phyloP scores from a whole-genome alignment of 2,888 invertebrate genomes.

The Drosophila nigricruria region DNA sequence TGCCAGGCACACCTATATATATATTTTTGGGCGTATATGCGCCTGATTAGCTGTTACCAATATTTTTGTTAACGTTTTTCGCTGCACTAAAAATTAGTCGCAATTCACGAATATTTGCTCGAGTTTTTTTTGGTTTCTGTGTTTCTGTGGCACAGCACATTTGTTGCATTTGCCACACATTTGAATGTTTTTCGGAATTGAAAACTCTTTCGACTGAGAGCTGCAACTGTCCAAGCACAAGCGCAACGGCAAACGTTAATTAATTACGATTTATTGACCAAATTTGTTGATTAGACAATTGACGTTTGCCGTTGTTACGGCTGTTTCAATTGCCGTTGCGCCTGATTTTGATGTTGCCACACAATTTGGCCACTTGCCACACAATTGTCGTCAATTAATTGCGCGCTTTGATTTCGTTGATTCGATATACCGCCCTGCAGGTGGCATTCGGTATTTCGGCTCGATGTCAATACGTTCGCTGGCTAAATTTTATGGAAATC shows the following conservation, averaged over 20 bases:
- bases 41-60: constrained; percentile 67
- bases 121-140: constrained; percentile 17
- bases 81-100: constrained; percentile 73
- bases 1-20: constrained; percentile 70
- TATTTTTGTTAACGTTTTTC: constrained; percentile 56
- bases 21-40: constrained; percentile 52
- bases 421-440: constrained; percentile 77
- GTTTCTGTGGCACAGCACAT: constrained; percentile 13
- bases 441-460: constrained; percentile 62
- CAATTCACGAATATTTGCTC: constrained; percentile 67
- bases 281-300: constrained; percentile 84
- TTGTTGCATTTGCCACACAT: constrained; percentile 42
- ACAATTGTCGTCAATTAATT: constrained; percentile 81
- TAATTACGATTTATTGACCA: constrained; percentile 85
- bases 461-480: constrained; percentile 45
- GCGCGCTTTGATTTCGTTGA: constrained; percentile 73
- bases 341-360: constrained; percentile 69
- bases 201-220: constrained; percentile 61
- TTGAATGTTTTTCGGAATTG: constrained; percentile 47
- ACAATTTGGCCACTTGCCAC: constrained; percentile 73
- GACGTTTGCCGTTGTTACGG: constrained; percentile 66
- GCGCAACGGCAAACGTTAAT: constrained; percentile 77
- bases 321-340: constrained; percentile 42
- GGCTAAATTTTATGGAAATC: constrained; percentile 18
- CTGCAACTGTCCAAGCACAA: constrained; percentile 30